Evolutionary conservation across 2,888 invertebrate species (phyloP), one percentile per base, ranked within the genome.

Genomic region (Drosophila paucipuncta): DNA sequence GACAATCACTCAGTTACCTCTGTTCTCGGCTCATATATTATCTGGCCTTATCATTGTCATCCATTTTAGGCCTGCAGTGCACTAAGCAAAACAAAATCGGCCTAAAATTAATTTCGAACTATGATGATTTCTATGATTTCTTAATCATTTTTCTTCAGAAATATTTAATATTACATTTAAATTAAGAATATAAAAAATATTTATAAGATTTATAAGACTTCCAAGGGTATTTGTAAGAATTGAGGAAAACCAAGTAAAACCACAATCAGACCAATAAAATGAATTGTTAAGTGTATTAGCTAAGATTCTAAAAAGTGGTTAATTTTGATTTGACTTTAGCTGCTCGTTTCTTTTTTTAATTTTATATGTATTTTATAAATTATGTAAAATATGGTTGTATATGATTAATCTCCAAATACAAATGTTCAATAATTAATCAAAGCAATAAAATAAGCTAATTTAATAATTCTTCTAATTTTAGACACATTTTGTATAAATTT

Each of bases 11-110:
- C 49, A 63, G 18, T 35, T 39, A 75, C 71, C 66, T 66, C 41
- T 13, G 33, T n/a, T 41, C 4, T 28, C 9, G 64, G n/a, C 80
- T 83, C 80, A 80, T 86, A 79, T 80, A 85, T 88, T 82, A 87
- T 53, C 54, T 84, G 70, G 75, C 69, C 61, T 76, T 75, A 74
- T 77, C 78, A 63, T 62, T 84, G 83, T 81, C 85, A 80, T 73
- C 64, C 73, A 68, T 74, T 61, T 47, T 66, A 55, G 59, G 64
- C 71, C 78, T 72, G 67, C 64, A 63, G 68, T 75, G 53, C 41
- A 50, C 47, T 47, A 47, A 16, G 25, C 16, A 47, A 25, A 35
- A 35, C 7, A 22, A 47, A 47, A 25, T 25, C 16, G 4, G 2
- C 4, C 10, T 41, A n/a, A 41, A 18, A 37, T 18, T 6, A 37